Base-by-base conservation (phyloP, 2,797 vertebrate species). In the Pangasius macronema region DNA sequence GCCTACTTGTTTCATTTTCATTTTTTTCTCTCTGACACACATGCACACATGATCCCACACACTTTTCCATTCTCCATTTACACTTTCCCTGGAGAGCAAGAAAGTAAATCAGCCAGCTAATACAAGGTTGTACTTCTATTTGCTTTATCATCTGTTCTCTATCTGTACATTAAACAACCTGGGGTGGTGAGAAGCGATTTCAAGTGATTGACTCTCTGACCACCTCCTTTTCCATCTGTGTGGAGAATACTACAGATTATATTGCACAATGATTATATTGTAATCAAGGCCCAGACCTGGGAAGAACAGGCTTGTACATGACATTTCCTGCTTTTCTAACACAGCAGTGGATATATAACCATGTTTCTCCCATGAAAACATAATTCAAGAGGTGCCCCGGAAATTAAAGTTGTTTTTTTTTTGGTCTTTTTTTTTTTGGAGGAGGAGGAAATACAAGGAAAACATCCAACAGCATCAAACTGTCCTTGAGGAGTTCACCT, bases 111-210 rank as follows among this genome's bases (percentile, higher is more conserved):
- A 82, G 82, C 68, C 84, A 68, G 84, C 76, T 57, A 75, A 59
- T 65, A 67, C 70, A 49, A 82, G 51, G 85, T 84, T 88, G 84
- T 53, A 77, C 51, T 84, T 86, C 61, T 85, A 88, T 92, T 90
- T 89, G 88, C 91, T 92, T 92, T 87, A 91, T 92, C 87, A 82
- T 88, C 86, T 88, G 57, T 82, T 79, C 83, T 88, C 88, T 87
- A 87, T 87, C 88, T 88, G 89, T 84, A 89, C 81, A 61, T 90
- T 91, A 91, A 88, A 90, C 87, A 70, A 90, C 90, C 89, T 82
- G 87, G 61, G 89, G 86, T 85, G 86, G 84, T 63, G 83, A 88
- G 88, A 10, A 33, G 61, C 61, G 87, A 36, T 90, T 87, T 90
- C 82, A 61, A 83, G 91, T 90, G 91, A 93, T 87, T 87, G 92